Conservation (phyloP, 92 coral and sea anemone genomes). For the Parazoanthus atlanticus region DNA sequence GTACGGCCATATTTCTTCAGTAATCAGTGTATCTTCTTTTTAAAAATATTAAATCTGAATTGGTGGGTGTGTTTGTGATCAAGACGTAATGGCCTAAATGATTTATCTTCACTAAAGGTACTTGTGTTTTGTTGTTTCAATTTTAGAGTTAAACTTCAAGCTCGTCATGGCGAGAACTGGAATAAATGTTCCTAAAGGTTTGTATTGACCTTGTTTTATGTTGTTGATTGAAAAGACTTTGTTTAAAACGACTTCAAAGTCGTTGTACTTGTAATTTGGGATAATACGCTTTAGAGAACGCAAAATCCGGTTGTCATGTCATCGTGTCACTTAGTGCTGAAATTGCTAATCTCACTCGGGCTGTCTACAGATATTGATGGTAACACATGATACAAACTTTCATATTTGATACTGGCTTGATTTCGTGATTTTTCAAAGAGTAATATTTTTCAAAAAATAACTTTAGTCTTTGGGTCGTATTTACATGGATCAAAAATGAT, state of each 20-base stretch:
- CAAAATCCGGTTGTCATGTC: neutral
- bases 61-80: neutral
- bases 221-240: neutral
- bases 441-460: no score
- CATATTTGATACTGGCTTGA: neutral
- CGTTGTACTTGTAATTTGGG: neutral
- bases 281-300: neutral
- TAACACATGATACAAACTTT: neutral
- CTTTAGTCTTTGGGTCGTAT: neutral
- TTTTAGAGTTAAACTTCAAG: constrained; percentile 93
- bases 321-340: neutral
- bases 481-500: no score
- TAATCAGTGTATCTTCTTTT: neutral
- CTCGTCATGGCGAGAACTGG: constrained; percentile 86
- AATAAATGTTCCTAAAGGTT: constrained; percentile 48
- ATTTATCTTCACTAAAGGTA: neutral
- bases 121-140: constrained; percentile 24
- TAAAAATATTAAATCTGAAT: neutral
- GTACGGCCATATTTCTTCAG: neutral
- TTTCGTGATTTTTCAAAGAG: no score
- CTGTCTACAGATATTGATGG: constrained; percentile 8
- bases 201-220: neutral
- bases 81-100: neutral
- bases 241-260: neutral
- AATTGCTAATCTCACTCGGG: no score